Base-by-base conservation (phyloP, 2,888 invertebrate genomes). In the Eupithecia vulgata region DNA sequence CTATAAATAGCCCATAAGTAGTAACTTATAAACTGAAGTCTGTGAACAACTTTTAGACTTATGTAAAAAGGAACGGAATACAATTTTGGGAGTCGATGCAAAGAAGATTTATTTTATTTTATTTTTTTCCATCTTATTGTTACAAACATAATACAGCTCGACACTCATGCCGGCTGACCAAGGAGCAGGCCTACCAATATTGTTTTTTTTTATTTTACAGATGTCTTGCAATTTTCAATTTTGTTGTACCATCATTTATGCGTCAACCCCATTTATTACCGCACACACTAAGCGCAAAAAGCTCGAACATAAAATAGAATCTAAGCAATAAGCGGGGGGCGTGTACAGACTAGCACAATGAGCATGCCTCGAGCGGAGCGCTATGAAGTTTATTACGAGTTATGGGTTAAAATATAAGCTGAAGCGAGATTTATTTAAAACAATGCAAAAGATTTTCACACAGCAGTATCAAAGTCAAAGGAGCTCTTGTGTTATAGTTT, bases 321-420 rank as follows among this genome's bases (percentile, higher is more conserved):
- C 84, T 86, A 84, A 85, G 76, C 84, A 77, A 79, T 82, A 84
- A 84, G 83, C 84, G 81, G 79, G 77, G 74, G 79, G 77, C 81
- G 78, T 78, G 67, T 71, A 79, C 79, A 70, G 40, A 62, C 76
- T 68, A 77, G 71, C 76, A 88, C 88, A 87, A 87, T 88, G 85
- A 86, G 80, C 79, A 81, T 79, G 90, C 90, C 88, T 85, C 79
- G 83, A 89, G 88, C 85, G 78, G 77, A 87, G 87, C 83, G 84
- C 87, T 84, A 87, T 72, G 64, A 86, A 88, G 84, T 91, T 91
- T 91, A 91, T 91, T 90, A 85, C 90, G 73, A 78, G 59, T 71
- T 70, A 48, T 72, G 83, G 84, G 75, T 13, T 72, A 80, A 82
- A 79, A 25, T 35, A 79, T n/a, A 69, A 73, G 76, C 76, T 61